Percentiles rank a stretch among this genome's conserved stretches.
Conservation (phyloP, 2,888 invertebrate genomes). For the Aspidiotus destructor region DNA sequence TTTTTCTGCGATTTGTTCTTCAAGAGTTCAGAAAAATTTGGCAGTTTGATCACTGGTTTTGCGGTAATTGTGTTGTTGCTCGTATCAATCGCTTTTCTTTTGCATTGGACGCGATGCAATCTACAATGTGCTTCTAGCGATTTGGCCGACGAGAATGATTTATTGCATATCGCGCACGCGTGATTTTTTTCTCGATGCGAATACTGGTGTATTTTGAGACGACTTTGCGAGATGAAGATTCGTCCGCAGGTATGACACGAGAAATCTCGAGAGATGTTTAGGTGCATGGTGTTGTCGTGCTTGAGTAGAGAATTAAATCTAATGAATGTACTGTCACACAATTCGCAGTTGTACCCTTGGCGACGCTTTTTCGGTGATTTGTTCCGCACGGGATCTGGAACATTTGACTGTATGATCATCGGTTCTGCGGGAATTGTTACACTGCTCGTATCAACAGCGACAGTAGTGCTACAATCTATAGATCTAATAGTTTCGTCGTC, state of each 20-base stretch:
- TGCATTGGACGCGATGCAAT: not conserved
- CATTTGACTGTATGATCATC: too few species aligned
- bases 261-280: not conserved
- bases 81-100: too few species aligned
- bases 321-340: constrained; percentile 13
- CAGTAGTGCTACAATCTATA: too few species aligned
- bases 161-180: constrained; percentile 12
- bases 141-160: constrained; percentile 16
- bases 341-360: constrained; percentile 4
- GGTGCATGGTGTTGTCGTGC: constrained; percentile 17
- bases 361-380: too few species aligned
- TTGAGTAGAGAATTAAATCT: constrained; percentile 8
- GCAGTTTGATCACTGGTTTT: too few species aligned
- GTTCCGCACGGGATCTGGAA: too few species aligned
- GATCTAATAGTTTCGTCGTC: too few species aligned
- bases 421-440: too few species aligned
- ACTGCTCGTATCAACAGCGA: too few species aligned
- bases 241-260: constrained; percentile 14
- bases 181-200: constrained; percentile 15
- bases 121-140: constrained; percentile 17
- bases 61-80: too few species aligned
- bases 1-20: too few species aligned
- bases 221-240: constrained; percentile 11
- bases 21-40: too few species aligned
- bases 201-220: constrained; percentile 4